Evolutionary conservation across 2,888 invertebrate genomes (phyloP), one percentile per base, ranked within the genome.

Genomic region (Diaprepes abbreviatus): DNA sequence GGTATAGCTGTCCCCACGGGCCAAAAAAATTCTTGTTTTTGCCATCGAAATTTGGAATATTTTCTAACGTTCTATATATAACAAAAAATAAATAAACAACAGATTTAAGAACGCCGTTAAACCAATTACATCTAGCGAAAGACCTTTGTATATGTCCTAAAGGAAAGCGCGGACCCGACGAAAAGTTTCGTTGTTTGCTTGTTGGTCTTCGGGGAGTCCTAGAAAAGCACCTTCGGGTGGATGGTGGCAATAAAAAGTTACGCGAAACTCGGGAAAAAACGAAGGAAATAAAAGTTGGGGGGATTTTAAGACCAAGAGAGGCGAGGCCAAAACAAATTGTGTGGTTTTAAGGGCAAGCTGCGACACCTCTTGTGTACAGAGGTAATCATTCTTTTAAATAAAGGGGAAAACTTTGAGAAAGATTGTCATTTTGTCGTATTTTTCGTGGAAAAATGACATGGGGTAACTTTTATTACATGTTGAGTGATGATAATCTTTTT

Each of bases 211-310:
- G 33, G 68, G 68, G 68, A 68, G 19, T 55, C 62, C 62, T 57
- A 60, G 54, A 57, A 68, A 68, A 38, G 63, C 68, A 63, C 63
- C 62, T 63, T 14, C 35, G 48, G 59, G 48, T 60, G 35, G 62
- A 67, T 67, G 55, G 67, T 54, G 38, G 60, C 68, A 63, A 68
- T 68, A 68, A 68, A 68, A 68, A 68, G 62, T 68, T 63, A 52
- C 55, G 48, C 33, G 31, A 28, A 68, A 63, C 45, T 55, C 28
- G 31, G 65, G 38, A 55, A 55, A 64, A 55, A 48, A 57, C n/a
- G 33, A 67, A 60, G 12, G 19, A 54, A 35, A 54, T 33, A 57
- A 63, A 52, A 64, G 50, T 28, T 24, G 40, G 43, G 43, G 35
- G 58, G 43, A 43, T 31, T 58, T 43, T 40, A 58, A 43, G 58